phyloP scores from a whole-genome alignment of 1,140 invertebrate genomes.

The Macrobrachium nipponense region DNA sequence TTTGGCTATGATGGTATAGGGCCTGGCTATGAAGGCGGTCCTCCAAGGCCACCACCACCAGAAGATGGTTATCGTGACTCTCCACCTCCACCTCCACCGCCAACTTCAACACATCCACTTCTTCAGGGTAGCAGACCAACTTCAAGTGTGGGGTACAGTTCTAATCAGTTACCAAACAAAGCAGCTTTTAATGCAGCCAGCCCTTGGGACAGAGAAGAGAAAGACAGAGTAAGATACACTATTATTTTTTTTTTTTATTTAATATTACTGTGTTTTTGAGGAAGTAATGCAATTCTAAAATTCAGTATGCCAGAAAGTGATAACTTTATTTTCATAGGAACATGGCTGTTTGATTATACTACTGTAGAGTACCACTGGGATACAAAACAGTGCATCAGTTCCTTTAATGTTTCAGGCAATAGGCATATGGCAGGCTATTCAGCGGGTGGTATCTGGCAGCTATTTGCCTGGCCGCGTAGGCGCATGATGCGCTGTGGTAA shows the following conservation, averaged over 20 bases:
- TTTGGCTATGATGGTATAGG: conserved; percentile 64
- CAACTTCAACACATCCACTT: conserved; percentile 79
- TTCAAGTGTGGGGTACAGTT: conserved; percentile 69
- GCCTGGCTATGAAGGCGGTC: conserved; percentile 24
- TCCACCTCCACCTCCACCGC: conserved; percentile 76
- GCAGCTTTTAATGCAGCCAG: conserved; percentile 73
- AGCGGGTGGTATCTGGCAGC: too few relatives aligned
- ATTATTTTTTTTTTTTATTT: background rate
- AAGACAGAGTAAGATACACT: conserved; percentile 76
- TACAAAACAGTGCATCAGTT: too few relatives aligned
- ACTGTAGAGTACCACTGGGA: too few relatives aligned
- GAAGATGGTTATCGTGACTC: conserved; percentile 71
- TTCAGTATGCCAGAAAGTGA: too few relatives aligned
- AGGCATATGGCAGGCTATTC: too few relatives aligned
- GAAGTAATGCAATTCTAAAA: too few relatives aligned
- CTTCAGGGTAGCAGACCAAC: conserved; percentile 68
- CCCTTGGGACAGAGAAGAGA: conserved; percentile 90
- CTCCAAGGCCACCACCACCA: conserved; percentile 66
- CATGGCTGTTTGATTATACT: background rate
- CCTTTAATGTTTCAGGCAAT: too few relatives aligned
- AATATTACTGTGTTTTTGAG: too few relatives aligned
- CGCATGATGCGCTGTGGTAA: too few relatives aligned
- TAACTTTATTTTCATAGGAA: conserved; percentile 19
- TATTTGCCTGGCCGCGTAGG: too few relatives aligned
- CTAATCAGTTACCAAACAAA: conserved; percentile 70